Evolutionary conservation across 2,888 invertebrate species (phyloP), one percentile per base, ranked within the genome.

Genomic region (Argyresthia goedartella): DNA sequence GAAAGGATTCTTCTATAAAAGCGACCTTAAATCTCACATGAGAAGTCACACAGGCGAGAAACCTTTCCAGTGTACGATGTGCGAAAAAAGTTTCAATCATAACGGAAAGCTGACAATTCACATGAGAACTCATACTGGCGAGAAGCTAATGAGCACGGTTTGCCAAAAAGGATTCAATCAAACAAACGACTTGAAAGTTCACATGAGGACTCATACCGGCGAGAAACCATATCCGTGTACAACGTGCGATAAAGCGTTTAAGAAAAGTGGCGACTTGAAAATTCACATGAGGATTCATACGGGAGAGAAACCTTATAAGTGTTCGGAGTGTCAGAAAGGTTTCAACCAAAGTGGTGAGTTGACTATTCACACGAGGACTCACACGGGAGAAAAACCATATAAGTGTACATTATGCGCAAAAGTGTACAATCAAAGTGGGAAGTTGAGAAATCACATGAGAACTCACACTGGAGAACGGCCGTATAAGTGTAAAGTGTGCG

Each of bases 41-140:
- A 62, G 85, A 0, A 71, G 69, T 0, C 87, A 87, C 55, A 86
- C 87, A 0, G 86, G 86, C 0, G 82, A 79, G 50, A 73, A 68
- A 35, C 87, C 87, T 0, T 87, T 57, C 49, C 33, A 55, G 2
- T 87, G 87, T 48, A 59, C 67, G 1, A 25, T 70, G 0, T 87
- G 87, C 43, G 58, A 63, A 0, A 76, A 61, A 43, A 58, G 68
- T 1, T 87, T 85, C 47, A 50, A 76, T 0, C 87, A 86, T 57
- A 64, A 68, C 8, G 69, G 60, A 0, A 62, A 76, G 0, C 63
- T 87, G 7, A 79, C 68, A 52, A n/a, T 47, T 0, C 86, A 86
- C 54, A 69, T 59, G 9, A 11, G 9, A n/a, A 39, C 39, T 11
- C 39, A 39, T n/a, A n/a, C 39, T 11, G 39, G 39, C 39, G n/a